Evolutionary conservation across 2,797 vertebrate species (phyloP).

Genomic region (Euphonia xanthogaster): DNA sequence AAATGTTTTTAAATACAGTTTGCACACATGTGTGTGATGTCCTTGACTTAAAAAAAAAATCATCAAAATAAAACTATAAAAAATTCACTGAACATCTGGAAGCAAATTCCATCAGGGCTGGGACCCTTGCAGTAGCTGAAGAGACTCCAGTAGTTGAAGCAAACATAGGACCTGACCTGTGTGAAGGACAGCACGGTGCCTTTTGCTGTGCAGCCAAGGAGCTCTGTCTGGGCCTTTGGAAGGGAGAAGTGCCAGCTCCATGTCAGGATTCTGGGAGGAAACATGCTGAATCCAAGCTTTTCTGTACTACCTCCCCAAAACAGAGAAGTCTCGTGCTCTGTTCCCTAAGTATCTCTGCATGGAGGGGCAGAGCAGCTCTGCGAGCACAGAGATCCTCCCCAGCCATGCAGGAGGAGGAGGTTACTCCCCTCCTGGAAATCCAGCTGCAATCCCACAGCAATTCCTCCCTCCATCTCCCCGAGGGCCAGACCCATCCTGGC

Average conservation of each 20-base stretch:
- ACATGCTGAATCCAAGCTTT: not conserved
- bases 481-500: not conserved
- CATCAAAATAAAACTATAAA: not conserved
- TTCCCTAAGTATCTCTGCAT: not conserved
- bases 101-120: not conserved
- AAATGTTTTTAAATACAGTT: not conserved
- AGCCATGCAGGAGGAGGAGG: not conserved
- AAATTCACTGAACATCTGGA: not conserved
- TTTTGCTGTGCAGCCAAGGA: not conserved
- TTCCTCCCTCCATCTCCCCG: not conserved
- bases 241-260: not conserved
- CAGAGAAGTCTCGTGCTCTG: fast-evolving
- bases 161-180: not conserved
- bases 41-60: not conserved
- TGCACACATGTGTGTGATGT: not conserved
- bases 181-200: not conserved
- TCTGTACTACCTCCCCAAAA: not conserved
- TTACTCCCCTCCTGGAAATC: not conserved
- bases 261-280: not conserved
- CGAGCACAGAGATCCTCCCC: not conserved
- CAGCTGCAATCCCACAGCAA: not conserved
- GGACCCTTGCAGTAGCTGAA: not conserved
- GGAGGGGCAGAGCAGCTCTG: not conserved
- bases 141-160: not conserved
- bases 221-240: not conserved